phyloP scores from a whole-genome alignment of 2,888 invertebrate genomes.

The Dryomyza anilis region DNA sequence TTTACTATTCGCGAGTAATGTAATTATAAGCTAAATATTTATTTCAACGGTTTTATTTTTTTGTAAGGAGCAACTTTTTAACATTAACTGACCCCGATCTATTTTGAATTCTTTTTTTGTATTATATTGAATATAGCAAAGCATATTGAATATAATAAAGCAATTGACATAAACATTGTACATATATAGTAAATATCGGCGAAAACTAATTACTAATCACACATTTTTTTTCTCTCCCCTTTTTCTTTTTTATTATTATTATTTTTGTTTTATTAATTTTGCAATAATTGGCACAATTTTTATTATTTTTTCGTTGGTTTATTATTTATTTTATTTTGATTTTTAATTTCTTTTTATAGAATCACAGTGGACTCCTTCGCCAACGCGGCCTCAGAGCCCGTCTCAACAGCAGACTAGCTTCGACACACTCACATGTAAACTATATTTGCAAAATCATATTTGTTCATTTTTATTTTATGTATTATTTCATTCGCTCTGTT shows the following conservation, averaged over 20 bases:
- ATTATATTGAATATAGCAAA: too few relatives aligned
- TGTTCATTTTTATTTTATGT: not conserved
- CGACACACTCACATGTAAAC: constrained; percentile 64
- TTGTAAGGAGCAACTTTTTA: too few relatives aligned
- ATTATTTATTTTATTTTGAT: constrained; percentile 46
- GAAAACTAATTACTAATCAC: too few relatives aligned
- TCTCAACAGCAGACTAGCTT: constrained; percentile 64
- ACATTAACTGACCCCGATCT: too few relatives aligned
- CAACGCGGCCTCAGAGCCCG: constrained; percentile 63
- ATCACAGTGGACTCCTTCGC: constrained; percentile 64
- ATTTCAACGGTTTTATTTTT: too few relatives aligned
- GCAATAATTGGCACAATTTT: constrained; percentile 27
- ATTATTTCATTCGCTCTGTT: not conserved
- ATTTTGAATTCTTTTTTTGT: too few relatives aligned
- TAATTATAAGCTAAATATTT: too few relatives aligned
- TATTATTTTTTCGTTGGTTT: constrained; percentile 36
- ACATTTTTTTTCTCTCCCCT: constrained; percentile 38
- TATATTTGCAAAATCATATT: constrained; percentile 39
- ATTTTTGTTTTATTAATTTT: constrained; percentile 26
- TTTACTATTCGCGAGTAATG: too few relatives aligned
- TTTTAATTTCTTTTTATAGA: constrained; percentile 61
- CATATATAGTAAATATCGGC: too few relatives aligned
- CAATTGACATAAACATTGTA: too few relatives aligned
- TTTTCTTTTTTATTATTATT: constrained; percentile 21
- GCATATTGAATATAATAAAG: too few relatives aligned